Conservation (phyloP, 1,140 invertebrate genomes). For the Leucophenga varia region DNA sequence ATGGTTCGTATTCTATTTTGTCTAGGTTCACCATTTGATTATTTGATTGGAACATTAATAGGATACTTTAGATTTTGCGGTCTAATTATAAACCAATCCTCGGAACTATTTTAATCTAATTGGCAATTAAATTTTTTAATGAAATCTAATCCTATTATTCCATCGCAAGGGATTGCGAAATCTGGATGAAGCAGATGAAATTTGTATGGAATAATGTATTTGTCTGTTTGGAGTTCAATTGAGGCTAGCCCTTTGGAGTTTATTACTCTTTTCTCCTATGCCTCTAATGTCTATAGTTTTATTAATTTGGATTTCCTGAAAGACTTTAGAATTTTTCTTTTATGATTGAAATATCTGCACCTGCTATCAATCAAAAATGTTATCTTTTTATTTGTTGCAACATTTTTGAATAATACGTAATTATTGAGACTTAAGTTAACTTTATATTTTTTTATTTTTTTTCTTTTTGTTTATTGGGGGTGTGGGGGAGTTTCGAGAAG, state of each 20-base stretch:
- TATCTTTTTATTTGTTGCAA: background rate
- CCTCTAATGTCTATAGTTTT: background rate
- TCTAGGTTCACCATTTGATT: background rate
- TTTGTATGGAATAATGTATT: constrained; percentile 4
- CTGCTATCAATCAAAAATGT: too few species aligned
- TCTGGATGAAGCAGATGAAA: too few species aligned
- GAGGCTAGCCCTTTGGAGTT: constrained; percentile 3
- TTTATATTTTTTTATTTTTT: background rate
- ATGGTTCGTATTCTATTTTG: constrained; percentile 5
- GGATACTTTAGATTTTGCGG: too few species aligned
- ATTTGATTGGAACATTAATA: too few species aligned
- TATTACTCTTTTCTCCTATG: constrained; percentile 1
- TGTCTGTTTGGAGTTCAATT: background rate
- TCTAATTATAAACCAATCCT: too few species aligned
- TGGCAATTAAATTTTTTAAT: too few species aligned
- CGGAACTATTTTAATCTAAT: too few species aligned
- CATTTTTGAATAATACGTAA: background rate
- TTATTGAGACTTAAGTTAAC: constrained; percentile 2
- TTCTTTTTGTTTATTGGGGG: background rate
- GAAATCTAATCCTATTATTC: too few species aligned
- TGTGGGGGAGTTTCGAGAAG: background rate
- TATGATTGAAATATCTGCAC: too few species aligned
- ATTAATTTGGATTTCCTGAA: background rate
- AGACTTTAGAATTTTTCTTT: background rate
- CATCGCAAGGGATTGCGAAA: too few species aligned